phyloP scores from a whole-genome alignment of 2,797 vertebrate species.

The Catharus ustulatus region DNA sequence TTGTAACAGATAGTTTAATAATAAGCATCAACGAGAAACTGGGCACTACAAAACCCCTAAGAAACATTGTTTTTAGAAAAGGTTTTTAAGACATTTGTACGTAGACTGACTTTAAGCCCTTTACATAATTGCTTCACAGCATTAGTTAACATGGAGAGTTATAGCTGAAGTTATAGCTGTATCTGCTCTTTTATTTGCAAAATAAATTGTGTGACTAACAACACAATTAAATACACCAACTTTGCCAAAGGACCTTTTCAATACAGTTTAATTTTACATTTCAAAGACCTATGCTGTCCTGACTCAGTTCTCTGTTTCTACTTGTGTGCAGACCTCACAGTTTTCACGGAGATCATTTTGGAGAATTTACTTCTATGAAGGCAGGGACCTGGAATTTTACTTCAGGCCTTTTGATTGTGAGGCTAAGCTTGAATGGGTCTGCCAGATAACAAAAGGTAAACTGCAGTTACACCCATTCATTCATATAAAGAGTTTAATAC shows the following conservation, averaged over 20 bases:
- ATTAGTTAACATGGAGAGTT: neutral
- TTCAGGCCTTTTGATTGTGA: conserved; percentile 92
- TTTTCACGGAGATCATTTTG: conserved; percentile 57
- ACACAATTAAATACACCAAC: neutral
- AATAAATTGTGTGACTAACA: neutral
- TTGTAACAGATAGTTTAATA: neutral
- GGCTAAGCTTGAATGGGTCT: conserved; percentile 91
- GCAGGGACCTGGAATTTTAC: conserved; percentile 75
- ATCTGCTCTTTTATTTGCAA: neutral
- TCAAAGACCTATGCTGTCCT: neutral
- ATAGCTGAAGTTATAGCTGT: neutral
- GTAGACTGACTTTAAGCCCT: neutral
- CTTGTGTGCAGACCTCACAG: conserved; percentile 57
- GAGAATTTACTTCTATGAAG: conserved; percentile 47
- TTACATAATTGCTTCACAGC: neutral
- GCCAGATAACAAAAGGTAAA: conserved; percentile 93
- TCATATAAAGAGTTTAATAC: neutral
- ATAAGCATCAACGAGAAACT: neutral
- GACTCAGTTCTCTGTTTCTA: neutral
- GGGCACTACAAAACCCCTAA: neutral
- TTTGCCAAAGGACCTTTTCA: neutral
- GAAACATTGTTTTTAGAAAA: neutral
- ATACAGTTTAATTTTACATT: neutral
- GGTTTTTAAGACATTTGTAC: neutral
- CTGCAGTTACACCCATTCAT: neutral